Evolutionary conservation across 1,140 invertebrate genomes (phyloP).

Genomic region (Cecropterus lyciades): DNA sequence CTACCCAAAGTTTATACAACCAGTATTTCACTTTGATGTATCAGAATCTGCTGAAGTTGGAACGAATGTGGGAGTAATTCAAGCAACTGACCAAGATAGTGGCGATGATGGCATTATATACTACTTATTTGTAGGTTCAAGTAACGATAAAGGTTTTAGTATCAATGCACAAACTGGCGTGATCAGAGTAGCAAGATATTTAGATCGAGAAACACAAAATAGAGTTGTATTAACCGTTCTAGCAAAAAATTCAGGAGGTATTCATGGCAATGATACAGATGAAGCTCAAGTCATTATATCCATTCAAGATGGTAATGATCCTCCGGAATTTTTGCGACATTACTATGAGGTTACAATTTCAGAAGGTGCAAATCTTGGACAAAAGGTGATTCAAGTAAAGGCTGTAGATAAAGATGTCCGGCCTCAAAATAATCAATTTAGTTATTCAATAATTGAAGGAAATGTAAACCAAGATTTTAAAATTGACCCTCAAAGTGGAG

Average conservation of each 20-base stretch:
- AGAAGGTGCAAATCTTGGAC: constrained; percentile 90
- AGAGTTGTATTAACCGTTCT: constrained; percentile 95
- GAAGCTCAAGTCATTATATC: constrained; percentile 96
- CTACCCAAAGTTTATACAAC: constrained; percentile 95
- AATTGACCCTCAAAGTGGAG: constrained; percentile 93
- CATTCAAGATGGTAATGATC: constrained; percentile 98
- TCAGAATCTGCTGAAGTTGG: constrained; percentile 96
- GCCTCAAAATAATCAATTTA: constrained; percentile 96
- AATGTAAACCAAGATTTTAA: constrained; percentile 93
- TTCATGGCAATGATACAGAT: constrained; percentile 97
- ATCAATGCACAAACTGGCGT: constrained; percentile 94
- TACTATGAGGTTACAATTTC: constrained; percentile 91
- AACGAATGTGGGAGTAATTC: constrained; percentile 93
- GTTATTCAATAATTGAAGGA: constrained; percentile 94
- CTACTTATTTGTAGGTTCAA: constrained; percentile 96
- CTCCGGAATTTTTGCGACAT: constrained; percentile 93
- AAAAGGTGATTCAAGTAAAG: constrained; percentile 91
- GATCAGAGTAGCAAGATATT: constrained; percentile 91
- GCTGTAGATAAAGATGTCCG: constrained; percentile 96
- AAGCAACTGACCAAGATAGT: constrained; percentile 95
- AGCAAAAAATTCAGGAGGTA: constrained; percentile 97
- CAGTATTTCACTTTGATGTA: constrained; percentile 96
- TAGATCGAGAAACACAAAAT: constrained; percentile 96
- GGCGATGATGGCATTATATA: constrained; percentile 96
- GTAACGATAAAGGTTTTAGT: constrained; percentile 95